A percentile compares a stretch with the other conserved stretches of the same genome.
phyloP scores from a whole-genome alignment of 2,113 vertebrate species.

The Gobio gobio region DNA sequence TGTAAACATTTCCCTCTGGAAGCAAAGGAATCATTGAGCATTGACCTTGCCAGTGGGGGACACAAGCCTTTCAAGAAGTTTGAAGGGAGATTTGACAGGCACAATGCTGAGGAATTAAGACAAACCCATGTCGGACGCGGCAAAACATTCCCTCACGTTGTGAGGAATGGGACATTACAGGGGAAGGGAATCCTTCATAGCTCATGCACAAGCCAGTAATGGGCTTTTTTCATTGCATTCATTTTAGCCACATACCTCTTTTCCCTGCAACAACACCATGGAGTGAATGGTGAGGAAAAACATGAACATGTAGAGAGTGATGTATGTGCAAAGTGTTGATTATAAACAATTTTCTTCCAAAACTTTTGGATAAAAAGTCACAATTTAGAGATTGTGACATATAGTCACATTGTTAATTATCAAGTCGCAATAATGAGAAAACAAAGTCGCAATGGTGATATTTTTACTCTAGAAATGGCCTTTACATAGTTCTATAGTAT shows the following conservation, averaged over 20 bases:
- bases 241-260: conserved; percentile 97
- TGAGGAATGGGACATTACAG: conserved; percentile 65
- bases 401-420: background rate
- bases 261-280: conserved; percentile 94
- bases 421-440: background rate
- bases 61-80: conserved; percentile 79
- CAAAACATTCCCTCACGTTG: conserved; percentile 53
- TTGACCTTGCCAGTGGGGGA: conserved; percentile 59
- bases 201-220: conserved; percentile 91
- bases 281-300: conserved; percentile 93
- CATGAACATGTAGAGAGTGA: conserved; percentile 83
- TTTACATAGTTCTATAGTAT: background rate
- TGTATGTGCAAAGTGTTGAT: conserved; percentile 64
- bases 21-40: conserved; percentile 43
- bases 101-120: conserved; percentile 76
- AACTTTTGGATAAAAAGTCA: background rate
- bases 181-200: conserved; percentile 79
- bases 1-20: conserved; percentile 43
- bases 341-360: background rate
- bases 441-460: background rate
- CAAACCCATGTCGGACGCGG: conserved; percentile 50
- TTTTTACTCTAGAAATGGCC: background rate
- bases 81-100: conserved; percentile 68
- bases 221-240: conserved; percentile 81
- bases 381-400: background rate